phyloP scores from a whole-genome alignment of 2,888 invertebrate genomes.

The Pammene fasciana region DNA sequence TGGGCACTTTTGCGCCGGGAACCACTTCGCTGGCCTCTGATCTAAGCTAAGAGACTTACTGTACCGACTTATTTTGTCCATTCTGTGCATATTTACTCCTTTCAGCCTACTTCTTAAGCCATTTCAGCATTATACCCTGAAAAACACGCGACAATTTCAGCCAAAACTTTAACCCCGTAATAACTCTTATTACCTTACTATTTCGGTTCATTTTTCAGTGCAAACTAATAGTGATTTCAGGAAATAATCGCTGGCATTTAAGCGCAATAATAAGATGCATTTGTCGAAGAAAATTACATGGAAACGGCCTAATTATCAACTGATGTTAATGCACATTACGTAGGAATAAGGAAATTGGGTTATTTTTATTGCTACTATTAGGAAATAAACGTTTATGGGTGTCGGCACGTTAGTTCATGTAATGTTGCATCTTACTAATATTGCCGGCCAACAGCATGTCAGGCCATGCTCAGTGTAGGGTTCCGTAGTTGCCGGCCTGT shows the following conservation, averaged over 20 bases:
- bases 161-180: background rate
- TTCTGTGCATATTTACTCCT: conserved; percentile 10
- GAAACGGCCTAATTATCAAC: conserved; percentile 2
- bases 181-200: background rate
- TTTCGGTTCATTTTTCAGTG: background rate
- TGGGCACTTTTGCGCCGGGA: too few relatives aligned
- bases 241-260: conserved; percentile 28
- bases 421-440: too few relatives aligned
- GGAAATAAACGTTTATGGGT: background rate
- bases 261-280: conserved; percentile 27
- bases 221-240: background rate
- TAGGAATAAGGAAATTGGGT: background rate
- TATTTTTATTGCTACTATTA: background rate
- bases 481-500: too few relatives aligned
- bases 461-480: too few relatives aligned
- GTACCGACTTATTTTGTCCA: background rate
- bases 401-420: background rate
- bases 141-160: conserved; percentile 25
- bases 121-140: background rate
- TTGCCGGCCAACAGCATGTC: too few relatives aligned
- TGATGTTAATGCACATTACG: background rate
- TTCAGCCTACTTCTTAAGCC: too few relatives aligned
- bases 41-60: too few relatives aligned
- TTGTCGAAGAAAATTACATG: conserved; percentile 18
- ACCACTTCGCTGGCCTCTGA: too few relatives aligned